Conservation (phyloP, 2,797 vertebrate species). For the Leucoraja ocellata region DNA sequence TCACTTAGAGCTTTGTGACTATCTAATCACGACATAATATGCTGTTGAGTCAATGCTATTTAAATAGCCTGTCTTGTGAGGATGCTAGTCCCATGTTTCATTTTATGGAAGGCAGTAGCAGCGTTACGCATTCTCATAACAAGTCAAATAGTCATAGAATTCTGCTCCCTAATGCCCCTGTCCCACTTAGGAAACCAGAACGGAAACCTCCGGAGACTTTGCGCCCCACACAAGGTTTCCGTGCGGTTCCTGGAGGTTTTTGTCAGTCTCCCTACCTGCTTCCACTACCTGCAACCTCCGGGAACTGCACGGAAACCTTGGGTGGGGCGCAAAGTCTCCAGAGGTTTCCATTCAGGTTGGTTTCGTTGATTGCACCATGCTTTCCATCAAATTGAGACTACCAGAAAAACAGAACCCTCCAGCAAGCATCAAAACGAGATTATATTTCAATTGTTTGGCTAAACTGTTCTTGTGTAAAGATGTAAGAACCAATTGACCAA, state of each 20-base stretch:
- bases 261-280: no score
- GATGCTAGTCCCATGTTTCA: background rate
- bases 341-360: no score
- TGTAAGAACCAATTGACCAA: background rate
- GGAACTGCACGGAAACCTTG: no score
- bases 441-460: background rate
- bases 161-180: background rate
- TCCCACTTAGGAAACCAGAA: no score
- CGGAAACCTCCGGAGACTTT: no score
- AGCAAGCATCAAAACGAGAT: background rate
- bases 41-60: background rate
- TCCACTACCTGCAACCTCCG: no score
- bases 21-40: background rate
- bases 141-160: background rate
- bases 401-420: background rate
- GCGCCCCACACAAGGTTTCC: no score
- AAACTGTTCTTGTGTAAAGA: background rate
- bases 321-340: no score
- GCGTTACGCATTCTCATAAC: background rate
- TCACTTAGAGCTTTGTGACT: background rate
- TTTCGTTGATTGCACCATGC: background rate
- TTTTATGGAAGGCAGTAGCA: background rate
- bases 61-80: constrained; percentile 5
- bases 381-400: background rate
- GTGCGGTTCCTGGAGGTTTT: no score